Conservation (phyloP, 2,888 invertebrate species). For the Entomobrya proxima region DNA sequence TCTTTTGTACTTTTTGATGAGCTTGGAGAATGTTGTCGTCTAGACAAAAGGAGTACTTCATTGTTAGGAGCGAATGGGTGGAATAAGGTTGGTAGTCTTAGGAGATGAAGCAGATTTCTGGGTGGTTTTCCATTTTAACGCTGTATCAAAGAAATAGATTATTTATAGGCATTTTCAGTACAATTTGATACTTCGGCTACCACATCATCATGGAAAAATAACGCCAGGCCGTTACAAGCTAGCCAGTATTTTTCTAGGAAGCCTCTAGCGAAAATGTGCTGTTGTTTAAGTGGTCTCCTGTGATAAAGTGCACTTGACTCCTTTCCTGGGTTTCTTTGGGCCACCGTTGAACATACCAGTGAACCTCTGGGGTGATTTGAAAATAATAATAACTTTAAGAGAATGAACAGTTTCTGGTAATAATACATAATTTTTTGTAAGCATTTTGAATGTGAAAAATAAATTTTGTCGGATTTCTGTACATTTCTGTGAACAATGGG, state of each 20-base stretch:
- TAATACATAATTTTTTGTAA: too few relatives aligned
- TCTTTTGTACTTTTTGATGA: slow-evolving; percentile 77
- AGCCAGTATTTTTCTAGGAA: slow-evolving; percentile 37
- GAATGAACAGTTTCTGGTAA: too few relatives aligned
- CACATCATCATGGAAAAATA: slow-evolving; percentile 68
- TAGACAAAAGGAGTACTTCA: slow-evolving; percentile 61
- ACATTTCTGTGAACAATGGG: too few relatives aligned
- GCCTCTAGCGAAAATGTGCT: background rate
- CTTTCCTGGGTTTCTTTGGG: slow-evolving; percentile 62
- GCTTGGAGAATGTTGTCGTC: slow-evolving; percentile 52
- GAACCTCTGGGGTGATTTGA: slow-evolving; percentile 56
- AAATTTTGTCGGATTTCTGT: too few relatives aligned
- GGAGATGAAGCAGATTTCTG: slow-evolving; percentile 57
- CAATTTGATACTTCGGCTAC: background rate
- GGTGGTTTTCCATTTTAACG: background rate
- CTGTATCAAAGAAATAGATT: background rate
- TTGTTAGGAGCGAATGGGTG: background rate
- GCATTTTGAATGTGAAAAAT: too few relatives aligned
- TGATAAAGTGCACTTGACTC: slow-evolving; percentile 52
- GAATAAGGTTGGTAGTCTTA: slow-evolving; percentile 65
- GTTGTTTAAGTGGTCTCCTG: slow-evolving; percentile 41
- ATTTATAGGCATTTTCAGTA: background rate
- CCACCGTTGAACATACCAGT: slow-evolving; percentile 70
- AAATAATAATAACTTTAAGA: too few relatives aligned
- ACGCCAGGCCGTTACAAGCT: slow-evolving; percentile 61